Evolutionary conservation across 2,888 invertebrate species (phyloP), one percentile per base, ranked within the genome.

Genomic region (Agrotis puta): DNA sequence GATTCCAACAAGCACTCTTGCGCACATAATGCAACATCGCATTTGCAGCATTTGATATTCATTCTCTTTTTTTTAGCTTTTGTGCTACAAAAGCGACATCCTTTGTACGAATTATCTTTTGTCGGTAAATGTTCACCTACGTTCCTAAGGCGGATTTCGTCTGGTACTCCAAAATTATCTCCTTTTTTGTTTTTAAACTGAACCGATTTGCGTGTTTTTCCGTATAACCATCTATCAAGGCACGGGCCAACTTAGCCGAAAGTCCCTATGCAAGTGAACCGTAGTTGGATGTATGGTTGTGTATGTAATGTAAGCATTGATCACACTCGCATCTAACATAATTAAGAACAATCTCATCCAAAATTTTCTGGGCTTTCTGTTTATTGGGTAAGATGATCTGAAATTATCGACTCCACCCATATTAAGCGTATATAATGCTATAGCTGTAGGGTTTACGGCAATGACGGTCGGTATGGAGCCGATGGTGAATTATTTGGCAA

Each of bases 231-330:
- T 74, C 63, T 54, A 83, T 78, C 64, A 83, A 69, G 22, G 66
- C 78, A 63, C 78, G 77, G 22, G 78, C 80, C 39, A 86, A 54
- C 59, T 71, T 59, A 85, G 71, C 48, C 82, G 75, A 70, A 84
- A 86, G 24, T 85, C 70, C 59, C 65, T 64, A 73, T 77, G 70
- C 16, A 24, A 62, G 43, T 70, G 66, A 59, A 61, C 54, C 47
- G 47, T 70, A 39, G 48, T 1, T 54, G 53, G n/a, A 59, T 59
- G 59, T 53, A 47, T 47, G 3, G 47, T 65, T 47, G n/a, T 59
- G 0, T 54, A 67, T n/a, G 50, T 58, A 18, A 72, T 64, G 39
- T 69, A 73, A n/a, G 63, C 58, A 54, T 68, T 72, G 18, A 68
- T 72, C 24, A 71, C 50, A 51, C 14, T n/a, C 16, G 63, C 68